Conservation (phyloP, 2,888 invertebrate genomes). For the Lacanobia wlatinum region DNA sequence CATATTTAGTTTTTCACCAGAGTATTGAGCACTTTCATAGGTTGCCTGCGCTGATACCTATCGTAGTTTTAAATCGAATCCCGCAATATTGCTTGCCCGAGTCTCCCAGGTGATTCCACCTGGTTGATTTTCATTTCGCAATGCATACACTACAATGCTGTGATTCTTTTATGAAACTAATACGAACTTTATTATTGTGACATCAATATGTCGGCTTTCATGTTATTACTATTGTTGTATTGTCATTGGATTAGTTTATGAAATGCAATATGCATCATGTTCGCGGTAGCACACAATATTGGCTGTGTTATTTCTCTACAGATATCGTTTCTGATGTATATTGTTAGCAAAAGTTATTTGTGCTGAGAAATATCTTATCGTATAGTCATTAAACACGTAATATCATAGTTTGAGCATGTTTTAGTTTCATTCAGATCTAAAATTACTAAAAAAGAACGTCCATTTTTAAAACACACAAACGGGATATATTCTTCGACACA, state of each 20-base stretch:
- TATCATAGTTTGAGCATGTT: not conserved
- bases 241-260: conserved; percentile 49
- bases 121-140: conserved; percentile 82
- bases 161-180: conserved; percentile 77
- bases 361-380: not conserved
- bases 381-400: not conserved
- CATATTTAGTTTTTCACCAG: conserved; percentile 60
- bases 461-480: conserved; percentile 4
- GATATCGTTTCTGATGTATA: not conserved
- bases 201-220: conserved; percentile 53
- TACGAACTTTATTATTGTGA: conserved; percentile 74
- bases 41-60: conserved; percentile 65
- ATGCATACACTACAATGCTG: conserved; percentile 70
- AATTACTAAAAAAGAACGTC: not conserved
- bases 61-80: conserved; percentile 86
- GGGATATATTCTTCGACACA: conserved; percentile 5
- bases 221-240: conserved; percentile 39
- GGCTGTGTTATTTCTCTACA: conserved; percentile 4
- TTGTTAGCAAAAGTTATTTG: not conserved
- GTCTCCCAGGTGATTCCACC: conserved; percentile 77
- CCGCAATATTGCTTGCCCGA: conserved; percentile 79
- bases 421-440: not conserved
- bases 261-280: conserved; percentile 41
- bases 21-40: conserved; percentile 63
- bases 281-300: conserved; percentile 17